A percentile compares a stretch with the other conserved stretches of the same genome.
These are phyloP conservation scores for Catostylus mosaicus DNA, from an alignment of 30 jellyfish, hydroid and myxozoan species.

Conservation along the genomic window DNA sequence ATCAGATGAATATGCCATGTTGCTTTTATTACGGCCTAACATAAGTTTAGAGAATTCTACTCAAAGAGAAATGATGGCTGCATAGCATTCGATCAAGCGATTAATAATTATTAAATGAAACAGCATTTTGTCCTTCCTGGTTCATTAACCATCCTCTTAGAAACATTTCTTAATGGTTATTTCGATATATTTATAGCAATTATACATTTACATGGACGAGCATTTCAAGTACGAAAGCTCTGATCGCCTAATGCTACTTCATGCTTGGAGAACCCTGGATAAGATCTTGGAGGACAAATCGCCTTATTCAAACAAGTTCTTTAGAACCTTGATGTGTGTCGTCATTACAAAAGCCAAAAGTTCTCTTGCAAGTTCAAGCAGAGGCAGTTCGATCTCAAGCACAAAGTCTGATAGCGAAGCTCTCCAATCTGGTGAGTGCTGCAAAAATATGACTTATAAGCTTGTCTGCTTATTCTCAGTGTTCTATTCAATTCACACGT, in stretches of 20 bases:
- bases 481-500: too few species aligned
- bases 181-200: slow-evolving; percentile 21
- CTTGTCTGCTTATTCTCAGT: too few species aligned
- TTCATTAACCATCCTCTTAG: too few species aligned
- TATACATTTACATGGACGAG: slow-evolving; percentile 80
- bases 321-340: slow-evolving; percentile 55
- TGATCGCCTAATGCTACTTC: slow-evolving; percentile 80
- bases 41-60: too few species aligned
- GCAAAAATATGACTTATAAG: not conserved
- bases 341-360: slow-evolving; percentile 41
- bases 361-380: slow-evolving; percentile 30
- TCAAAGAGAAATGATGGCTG: too few species aligned
- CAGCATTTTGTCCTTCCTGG: too few species aligned
- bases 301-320: slow-evolving; percentile 79
- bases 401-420: slow-evolving; percentile 36
- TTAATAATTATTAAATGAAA: too few species aligned
- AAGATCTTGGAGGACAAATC: slow-evolving; percentile 64
- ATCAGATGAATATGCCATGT: too few species aligned
- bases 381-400: slow-evolving; percentile 47
- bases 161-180: not conserved
- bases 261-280: slow-evolving; percentile 62
- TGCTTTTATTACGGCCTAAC: too few species aligned
- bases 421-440: slow-evolving; percentile 10
- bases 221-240: slow-evolving; percentile 70
- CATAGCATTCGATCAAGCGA: too few species aligned